A percentile compares a stretch with the other conserved stretches of the same genome.
Conservation (phyloP, 92 coral and sea anemone genomes). For the Zoanthus sansibaricus region DNA sequence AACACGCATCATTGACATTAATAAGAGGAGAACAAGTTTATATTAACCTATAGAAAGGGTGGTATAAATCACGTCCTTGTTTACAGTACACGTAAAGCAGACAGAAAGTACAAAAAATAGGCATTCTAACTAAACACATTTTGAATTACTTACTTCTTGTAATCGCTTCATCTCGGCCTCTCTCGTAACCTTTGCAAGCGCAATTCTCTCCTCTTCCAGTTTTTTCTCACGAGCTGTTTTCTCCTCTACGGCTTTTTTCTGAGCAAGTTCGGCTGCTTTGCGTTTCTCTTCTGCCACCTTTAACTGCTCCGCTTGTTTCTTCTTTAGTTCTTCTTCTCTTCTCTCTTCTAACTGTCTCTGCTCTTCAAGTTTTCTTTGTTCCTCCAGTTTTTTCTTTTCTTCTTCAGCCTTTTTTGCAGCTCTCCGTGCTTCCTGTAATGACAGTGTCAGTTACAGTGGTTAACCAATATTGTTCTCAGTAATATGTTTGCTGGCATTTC, state of each 20-base stretch:
- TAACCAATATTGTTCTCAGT: too few relatives aligned
- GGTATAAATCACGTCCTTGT: too few relatives aligned
- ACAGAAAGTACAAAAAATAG: too few relatives aligned
- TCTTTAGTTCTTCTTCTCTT: constrained; percentile 59
- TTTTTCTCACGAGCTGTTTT: constrained; percentile 47
- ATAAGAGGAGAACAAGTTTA: too few relatives aligned
- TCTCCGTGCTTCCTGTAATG: constrained; percentile 76
- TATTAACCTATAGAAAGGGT: too few relatives aligned
- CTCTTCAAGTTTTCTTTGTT: constrained; percentile 68
- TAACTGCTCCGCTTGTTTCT: constrained; percentile 55
- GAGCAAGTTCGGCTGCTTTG: constrained; percentile 70
- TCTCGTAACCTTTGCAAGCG: constrained; percentile 50
- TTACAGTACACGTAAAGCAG: too few relatives aligned
- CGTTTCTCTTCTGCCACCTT: constrained; percentile 65
- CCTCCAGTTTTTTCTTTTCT: constrained; percentile 74
- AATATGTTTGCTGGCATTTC: too few relatives aligned
- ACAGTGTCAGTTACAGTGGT: not conserved
- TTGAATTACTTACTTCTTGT: constrained; percentile 68
- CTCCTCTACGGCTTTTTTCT: constrained; percentile 66
- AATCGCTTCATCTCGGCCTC: constrained; percentile 70
- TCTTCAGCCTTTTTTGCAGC: constrained; percentile 85
- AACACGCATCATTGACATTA: too few relatives aligned
- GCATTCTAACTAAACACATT: too few relatives aligned
- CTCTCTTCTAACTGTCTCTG: constrained; percentile 55
- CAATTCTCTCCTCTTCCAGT: constrained; percentile 64